Percentiles rank a stretch among this genome's conserved stretches.
phyloP scores from a whole-genome alignment of 1,140 invertebrate genomes.

The Ditylenchus dipsaci region DNA sequence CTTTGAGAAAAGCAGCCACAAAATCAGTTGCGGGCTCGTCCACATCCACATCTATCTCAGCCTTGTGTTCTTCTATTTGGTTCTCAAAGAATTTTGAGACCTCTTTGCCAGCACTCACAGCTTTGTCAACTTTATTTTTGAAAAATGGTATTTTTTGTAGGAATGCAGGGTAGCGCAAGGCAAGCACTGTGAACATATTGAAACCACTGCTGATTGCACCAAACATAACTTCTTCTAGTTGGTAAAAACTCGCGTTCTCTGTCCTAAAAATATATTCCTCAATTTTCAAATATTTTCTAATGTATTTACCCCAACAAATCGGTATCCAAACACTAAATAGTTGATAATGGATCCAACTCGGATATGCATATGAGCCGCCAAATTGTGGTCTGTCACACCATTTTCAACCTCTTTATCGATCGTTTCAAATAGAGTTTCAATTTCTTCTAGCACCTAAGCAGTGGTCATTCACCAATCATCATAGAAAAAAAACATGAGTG shows the following conservation, averaged over 20 bases:
- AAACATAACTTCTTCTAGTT: background rate
- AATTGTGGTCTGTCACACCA: slow-evolving; percentile 18
- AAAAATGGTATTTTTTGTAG: background rate
- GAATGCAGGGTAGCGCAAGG: background rate
- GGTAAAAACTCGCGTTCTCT: background rate
- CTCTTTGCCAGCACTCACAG: background rate
- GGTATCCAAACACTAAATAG: slow-evolving; percentile 30
- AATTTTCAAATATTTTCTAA: background rate
- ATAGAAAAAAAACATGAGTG: background rate
- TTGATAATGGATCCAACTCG: slow-evolving; percentile 36
- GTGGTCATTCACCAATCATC: background rate
- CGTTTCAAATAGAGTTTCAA: slow-evolving; percentile 20
- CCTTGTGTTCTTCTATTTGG: slow-evolving; percentile 17
- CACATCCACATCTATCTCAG: slow-evolving; percentile 13
- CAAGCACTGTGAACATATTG: background rate
- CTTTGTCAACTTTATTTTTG: background rate
- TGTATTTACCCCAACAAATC: slow-evolving; percentile 24
- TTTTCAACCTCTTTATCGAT: slow-evolving; percentile 24
- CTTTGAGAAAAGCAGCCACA: slow-evolving; percentile 32
- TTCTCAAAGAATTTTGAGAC: slow-evolving; percentile 5
- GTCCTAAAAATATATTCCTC: background rate
- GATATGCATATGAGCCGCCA: slow-evolving; percentile 30
- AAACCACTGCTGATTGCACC: background rate
- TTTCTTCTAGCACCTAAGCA: slow-evolving; percentile 32
- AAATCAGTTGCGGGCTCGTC: slow-evolving; percentile 22